These are phyloP conservation scores for Podarcis lilfordi DNA, from an alignment of 2,797 vertebrate genomes.

Conservation along the genomic window DNA sequence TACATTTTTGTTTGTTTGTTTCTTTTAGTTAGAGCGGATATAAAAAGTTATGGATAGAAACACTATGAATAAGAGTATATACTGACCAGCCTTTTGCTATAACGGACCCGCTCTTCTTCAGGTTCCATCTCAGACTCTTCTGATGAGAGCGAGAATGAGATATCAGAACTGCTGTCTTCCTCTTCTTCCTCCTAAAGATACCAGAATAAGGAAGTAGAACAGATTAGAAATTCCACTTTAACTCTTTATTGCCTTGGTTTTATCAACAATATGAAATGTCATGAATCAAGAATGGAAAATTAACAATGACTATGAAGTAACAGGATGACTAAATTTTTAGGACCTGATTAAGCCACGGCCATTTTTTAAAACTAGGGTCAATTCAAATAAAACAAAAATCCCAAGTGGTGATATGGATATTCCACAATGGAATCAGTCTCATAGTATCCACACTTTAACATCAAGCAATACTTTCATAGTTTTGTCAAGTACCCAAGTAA, in stretches of 20 bases:
- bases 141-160: conserved; percentile 78
- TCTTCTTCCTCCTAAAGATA: conserved; percentile 79
- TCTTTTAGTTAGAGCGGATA: accelerated
- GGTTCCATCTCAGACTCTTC: conserved; percentile 84
- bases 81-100: conserved; percentile 97
- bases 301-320: background rate
- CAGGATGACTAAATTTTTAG: background rate
- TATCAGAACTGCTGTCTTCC: conserved; percentile 78
- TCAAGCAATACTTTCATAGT: background rate
- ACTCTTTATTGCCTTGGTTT: background rate
- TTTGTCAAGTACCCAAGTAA: background rate
- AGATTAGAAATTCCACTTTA: conserved; percentile 23
- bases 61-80: background rate
- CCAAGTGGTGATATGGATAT: accelerated
- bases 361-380: background rate
- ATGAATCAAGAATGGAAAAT: background rate
- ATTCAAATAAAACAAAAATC: background rate
- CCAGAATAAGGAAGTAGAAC: conserved; percentile 64
- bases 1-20: background rate
- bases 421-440: accelerated
- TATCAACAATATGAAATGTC: background rate
- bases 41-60: background rate
- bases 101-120: conserved; percentile 89
- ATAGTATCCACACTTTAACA: background rate
- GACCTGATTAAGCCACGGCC: background rate